Conservation (phyloP, 2,888 invertebrate species). For the Pammene aurita region DNA sequence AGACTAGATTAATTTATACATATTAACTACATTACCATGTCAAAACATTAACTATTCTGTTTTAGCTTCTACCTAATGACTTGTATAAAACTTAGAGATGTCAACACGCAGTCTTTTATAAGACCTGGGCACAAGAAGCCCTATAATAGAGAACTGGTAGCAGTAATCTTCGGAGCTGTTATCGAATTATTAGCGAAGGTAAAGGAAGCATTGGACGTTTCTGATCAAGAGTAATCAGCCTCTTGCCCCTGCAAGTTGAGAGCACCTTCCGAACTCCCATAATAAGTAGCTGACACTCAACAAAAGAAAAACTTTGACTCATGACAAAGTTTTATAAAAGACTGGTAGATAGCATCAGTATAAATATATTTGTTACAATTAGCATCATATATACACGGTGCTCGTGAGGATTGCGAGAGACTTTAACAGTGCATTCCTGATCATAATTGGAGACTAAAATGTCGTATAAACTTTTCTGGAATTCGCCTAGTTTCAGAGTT, state of each 20-base stretch:
- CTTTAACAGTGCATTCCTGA: not conserved
- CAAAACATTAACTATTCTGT: slow-evolving; percentile 5
- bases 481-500: no score
- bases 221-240: no score
- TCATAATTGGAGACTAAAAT: no score
- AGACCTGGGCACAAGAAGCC: not conserved
- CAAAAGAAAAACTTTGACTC: not conserved
- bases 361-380: slow-evolving; percentile 1
- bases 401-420: not conserved
- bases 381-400: not conserved
- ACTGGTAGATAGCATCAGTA: not conserved
- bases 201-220: no score
- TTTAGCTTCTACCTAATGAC: slow-evolving; percentile 14
- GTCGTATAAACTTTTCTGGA: no score
- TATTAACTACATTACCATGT: slow-evolving; percentile 11
- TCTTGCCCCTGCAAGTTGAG: no score
- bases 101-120: slow-evolving; percentile 11
- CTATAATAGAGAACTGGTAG: not conserved
- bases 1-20: slow-evolving; percentile 11
- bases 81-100: not conserved
- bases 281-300: no score
- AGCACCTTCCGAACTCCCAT: no score
- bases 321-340: not conserved
- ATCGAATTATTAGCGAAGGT: no score
- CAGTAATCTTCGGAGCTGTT: no score